phyloP scores from a whole-genome alignment of 2,797 vertebrate genomes.

The Lemur catta region DNA sequence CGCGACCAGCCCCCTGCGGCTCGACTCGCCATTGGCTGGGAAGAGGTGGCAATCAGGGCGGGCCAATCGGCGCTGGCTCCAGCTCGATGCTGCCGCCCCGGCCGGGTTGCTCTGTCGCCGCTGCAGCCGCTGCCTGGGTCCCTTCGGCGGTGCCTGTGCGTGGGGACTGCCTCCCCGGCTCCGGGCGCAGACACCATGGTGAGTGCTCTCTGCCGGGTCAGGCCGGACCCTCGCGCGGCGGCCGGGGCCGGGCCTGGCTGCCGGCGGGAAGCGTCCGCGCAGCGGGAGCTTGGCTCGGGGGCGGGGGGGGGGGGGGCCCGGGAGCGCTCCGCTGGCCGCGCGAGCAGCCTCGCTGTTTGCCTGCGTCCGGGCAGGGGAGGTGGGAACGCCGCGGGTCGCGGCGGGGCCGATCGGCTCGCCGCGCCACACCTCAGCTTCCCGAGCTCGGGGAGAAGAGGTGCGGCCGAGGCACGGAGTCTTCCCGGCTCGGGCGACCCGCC shows the following conservation, averaged over 20 bases:
- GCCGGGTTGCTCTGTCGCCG: background rate
- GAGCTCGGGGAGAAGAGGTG: background rate
- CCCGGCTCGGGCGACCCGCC: fast-evolving
- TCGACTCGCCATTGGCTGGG: constrained; percentile 75
- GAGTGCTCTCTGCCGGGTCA: constrained; percentile 41
- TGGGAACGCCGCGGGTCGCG: background rate
- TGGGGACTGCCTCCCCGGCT: background rate
- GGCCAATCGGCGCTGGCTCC: background rate
- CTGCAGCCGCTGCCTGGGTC: background rate
- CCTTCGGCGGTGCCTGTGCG: background rate
- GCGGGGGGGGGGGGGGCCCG: no score
- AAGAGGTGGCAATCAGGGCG: constrained; percentile 70
- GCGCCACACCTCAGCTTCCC: background rate
- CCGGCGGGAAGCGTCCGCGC: background rate
- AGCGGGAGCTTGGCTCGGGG: background rate
- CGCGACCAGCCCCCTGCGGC: background rate
- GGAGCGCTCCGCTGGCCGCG: background rate
- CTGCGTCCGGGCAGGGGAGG: background rate
- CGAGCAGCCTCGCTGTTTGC: background rate
- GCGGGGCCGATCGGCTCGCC: background rate
- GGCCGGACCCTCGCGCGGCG: background rate
- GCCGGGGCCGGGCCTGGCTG: background rate
- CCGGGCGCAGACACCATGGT: constrained; percentile 71
- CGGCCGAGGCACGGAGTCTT: background rate
- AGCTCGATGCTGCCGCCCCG: background rate